A percentile compares a stretch with the other conserved stretches of the same genome.
phyloP scores from a whole-genome alignment of 2,113 vertebrate species.

The Recurvirostra avosetta region DNA sequence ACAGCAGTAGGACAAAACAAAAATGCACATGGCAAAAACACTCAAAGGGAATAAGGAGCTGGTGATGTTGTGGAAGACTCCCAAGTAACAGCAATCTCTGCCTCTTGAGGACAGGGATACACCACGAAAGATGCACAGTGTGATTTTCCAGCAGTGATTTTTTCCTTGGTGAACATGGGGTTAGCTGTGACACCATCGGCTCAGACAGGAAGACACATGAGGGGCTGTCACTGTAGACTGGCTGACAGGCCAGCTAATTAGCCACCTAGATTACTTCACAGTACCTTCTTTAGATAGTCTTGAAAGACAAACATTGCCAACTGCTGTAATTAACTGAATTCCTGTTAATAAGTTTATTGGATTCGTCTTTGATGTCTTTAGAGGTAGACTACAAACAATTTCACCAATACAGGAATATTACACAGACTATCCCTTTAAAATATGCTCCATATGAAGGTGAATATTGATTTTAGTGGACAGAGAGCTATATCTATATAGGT shows the following conservation, averaged over 20 bases:
- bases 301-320: not conserved
- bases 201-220: not conserved
- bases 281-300: not conserved
- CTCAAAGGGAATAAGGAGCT: not conserved
- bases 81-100: not conserved
- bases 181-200: not conserved
- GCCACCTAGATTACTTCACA: not conserved
- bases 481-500: not conserved
- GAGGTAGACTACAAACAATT: not conserved
- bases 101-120: not conserved
- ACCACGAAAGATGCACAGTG: rapidly evolving
- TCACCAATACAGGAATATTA: not conserved
- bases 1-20: not conserved
- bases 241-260: not conserved
- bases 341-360: not conserved
- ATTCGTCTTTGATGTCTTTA: not conserved
- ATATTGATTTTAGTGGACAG: not conserved
- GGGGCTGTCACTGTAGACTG: not conserved
- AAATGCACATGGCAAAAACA: not conserved
- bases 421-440: not conserved
- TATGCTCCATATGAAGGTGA: not conserved
- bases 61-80: not conserved
- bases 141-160: not conserved
- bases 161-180: rapidly evolving
- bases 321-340: not conserved